Evolutionary conservation across 2,113 vertebrate genomes (phyloP), one percentile per base, ranked within the genome.

Genomic region (Gulo gulo): DNA sequence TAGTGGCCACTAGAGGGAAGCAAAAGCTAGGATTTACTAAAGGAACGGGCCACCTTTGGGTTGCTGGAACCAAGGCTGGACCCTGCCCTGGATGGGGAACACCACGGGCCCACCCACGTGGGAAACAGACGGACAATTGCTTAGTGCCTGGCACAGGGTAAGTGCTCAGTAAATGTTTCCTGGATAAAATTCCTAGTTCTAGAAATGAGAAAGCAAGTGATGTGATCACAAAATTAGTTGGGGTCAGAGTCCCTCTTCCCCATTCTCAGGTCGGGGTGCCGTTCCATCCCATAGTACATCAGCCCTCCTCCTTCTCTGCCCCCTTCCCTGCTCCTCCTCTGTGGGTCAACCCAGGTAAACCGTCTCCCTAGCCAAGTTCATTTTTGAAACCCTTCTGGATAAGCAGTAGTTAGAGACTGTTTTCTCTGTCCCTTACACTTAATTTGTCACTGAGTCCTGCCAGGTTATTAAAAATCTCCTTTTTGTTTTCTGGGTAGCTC

Each of bases 1-100:
- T 1, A 26, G 50, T 74, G 83, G 82, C 78, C 95, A 87, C 96
- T 86, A 97, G 97, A 93, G 94, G 79, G 96, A 76, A 93, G 92
- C 86, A 95, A 79, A 87, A 42, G 26, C 45, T 50, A 93, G 31
- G 57, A 36, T 31, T 93, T 93, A 73, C 45, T 11, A 36, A 84
- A 71, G 91, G 76, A 65, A 92, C 8, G 2, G 8, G 36, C 39
- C 2, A 6, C 2, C 8, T 16, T 7, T 12, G 29, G 34, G 61
- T n/a, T 39, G 29, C 55, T 74, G 26, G 42, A 74, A 39, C 6
- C 9, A 87, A 47, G 71, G 18, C 31, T n/a, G 45, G 57, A 18
- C 5, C 29, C 36, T 36, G 21, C 14, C 55, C 57, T 10, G 8
- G 23, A 14, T 36, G 14, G 45, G 34, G 31, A 18, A 45, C 4